Evolutionary conservation across 2,888 invertebrate species (phyloP), one percentile per base, ranked within the genome.

Genomic region (Amiota minor): DNA sequence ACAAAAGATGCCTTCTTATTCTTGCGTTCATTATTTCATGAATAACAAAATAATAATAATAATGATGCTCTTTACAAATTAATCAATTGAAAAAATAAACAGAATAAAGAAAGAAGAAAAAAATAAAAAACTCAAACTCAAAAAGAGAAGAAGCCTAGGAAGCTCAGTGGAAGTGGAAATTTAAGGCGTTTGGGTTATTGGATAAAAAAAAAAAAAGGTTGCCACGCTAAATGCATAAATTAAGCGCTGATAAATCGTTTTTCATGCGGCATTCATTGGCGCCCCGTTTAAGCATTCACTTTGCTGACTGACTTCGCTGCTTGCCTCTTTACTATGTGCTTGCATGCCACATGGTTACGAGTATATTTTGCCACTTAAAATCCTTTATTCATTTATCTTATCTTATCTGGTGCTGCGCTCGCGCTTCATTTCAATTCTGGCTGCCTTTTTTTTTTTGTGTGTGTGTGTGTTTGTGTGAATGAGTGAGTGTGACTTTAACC

Each of bases 321-420:
- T 23, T 10, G 18, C 56, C 16, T 18, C 50, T 50, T 56, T 10
- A 4, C 56, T 20, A 59, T 59, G 18, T 16, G 16, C 59, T 20
- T 8, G 16, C 18, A 9, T 12, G 53, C n/a, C 53, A 53, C 53
- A 53, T 16, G n/a, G 14, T 12, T 16, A 53, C 14, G 20, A 56
- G 14, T 11, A 16, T 12, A 18, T 20, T 16, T 8, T 18, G 59
- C 16, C 59, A 59, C 59, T 65, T 20, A 65, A 65, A 65, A 65
- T 65, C 65, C 65, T 65, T 65, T 65, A 65, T 47, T 65, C 65
- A 65, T 65, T 65, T 65, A 65, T 65, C 65, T 65, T 65, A 65
- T 65, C 65, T 65, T 23, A 23, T 16, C 47, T 20, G 47, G 47
- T 65, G 47, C 65, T 47, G 6, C 46, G 16, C 56, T 59, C 18